Percentiles rank a stretch among this genome's conserved stretches.
phyloP scores from a whole-genome alignment of 2,888 invertebrate genomes.

The Melieria omissa region DNA sequence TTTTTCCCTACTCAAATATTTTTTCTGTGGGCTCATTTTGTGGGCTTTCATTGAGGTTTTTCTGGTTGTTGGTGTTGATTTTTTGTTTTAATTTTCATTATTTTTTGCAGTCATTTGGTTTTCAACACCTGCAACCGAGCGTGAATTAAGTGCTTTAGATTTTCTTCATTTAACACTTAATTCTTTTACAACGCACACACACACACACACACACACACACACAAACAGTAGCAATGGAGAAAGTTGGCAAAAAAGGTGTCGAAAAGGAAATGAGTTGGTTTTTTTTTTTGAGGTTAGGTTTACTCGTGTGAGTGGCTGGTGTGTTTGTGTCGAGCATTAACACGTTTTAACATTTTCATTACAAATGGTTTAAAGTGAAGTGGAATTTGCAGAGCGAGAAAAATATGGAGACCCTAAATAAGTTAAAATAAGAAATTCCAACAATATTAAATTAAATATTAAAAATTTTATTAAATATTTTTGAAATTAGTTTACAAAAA shows the following conservation, averaged over 20 bases:
- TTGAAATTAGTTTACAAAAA: no score
- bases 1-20: background rate
- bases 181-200: conserved; percentile 3
- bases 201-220: no score
- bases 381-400: no score
- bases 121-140: conserved; percentile 57
- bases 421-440: no score
- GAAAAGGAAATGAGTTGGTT: background rate
- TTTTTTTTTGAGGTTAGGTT: background rate
- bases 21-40: conserved; percentile 36
- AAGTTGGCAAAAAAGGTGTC: background rate
- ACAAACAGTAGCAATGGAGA: background rate
- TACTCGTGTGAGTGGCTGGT: background rate
- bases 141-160: conserved; percentile 58
- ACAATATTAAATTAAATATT: no score
- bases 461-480: no score
- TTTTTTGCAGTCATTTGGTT: conserved; percentile 13
- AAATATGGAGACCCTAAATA: no score
- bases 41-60: conserved; percentile 41
- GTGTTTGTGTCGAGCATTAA: background rate
- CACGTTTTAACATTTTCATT: background rate
- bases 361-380: no score
- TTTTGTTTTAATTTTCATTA: conserved; percentile 15
- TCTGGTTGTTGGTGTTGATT: conserved; percentile 37
- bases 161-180: conserved; percentile 39